Evolutionary conservation across 2,888 invertebrate genomes (phyloP).

Genomic region (Xiphydria camelus): DNA sequence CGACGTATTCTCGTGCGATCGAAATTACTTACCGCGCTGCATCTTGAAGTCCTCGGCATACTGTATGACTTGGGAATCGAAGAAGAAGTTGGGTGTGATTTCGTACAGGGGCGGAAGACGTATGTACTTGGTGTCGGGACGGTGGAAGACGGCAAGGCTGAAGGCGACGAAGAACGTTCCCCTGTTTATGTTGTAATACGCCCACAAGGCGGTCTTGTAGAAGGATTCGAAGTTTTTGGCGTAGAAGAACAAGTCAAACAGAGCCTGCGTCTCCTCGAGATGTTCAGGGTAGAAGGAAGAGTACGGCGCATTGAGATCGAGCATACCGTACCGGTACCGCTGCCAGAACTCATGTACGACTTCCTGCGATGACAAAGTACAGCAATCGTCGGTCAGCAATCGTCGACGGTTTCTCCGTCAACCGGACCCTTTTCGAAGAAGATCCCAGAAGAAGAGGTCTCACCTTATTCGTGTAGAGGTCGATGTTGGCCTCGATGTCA

Average conservation of each 20-base stretch:
- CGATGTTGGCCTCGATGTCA: constrained; percentile 43
- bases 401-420: no score
- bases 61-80: constrained; percentile 69
- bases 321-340: constrained; percentile 56
- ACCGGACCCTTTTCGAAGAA: no score
- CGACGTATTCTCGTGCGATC: constrained; percentile 45
- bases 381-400: no score
- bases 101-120: constrained; percentile 75
- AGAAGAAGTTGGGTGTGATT: constrained; percentile 73
- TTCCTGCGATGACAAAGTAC: constrained; percentile 29
- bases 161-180: constrained; percentile 70
- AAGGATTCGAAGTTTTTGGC: constrained; percentile 76
- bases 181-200: constrained; percentile 69
- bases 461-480: constrained; percentile 48
- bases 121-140: constrained; percentile 67
- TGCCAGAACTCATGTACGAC: constrained; percentile 44
- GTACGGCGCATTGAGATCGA: constrained; percentile 66
- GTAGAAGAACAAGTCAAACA: constrained; percentile 71
- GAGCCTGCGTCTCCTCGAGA: constrained; percentile 64
- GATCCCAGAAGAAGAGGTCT: no score
- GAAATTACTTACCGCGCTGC: constrained; percentile 53
- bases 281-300: constrained; percentile 68
- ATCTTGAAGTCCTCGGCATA: constrained; percentile 66
- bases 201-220: constrained; percentile 71
- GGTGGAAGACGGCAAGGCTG: constrained; percentile 67